Evolutionary conservation across 1,140 invertebrate species (phyloP).

Genomic region (Philotrypesis tridentata): DNA sequence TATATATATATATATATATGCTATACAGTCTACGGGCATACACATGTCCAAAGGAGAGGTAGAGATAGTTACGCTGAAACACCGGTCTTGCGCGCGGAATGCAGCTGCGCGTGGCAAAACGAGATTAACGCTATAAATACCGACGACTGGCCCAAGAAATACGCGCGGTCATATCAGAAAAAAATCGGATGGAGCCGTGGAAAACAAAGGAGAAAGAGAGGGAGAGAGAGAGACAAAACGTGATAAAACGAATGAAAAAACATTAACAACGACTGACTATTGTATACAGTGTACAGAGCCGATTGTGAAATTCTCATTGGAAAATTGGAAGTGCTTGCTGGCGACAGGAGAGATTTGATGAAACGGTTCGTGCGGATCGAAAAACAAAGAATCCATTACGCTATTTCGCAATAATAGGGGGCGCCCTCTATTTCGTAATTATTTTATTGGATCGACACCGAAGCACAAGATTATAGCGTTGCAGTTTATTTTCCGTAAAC

Average conservation of each 20-base stretch:
- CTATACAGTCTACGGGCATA: no score
- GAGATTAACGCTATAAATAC: constrained; percentile 68
- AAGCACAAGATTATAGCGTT: neutral
- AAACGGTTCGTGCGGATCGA: neutral
- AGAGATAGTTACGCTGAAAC: constrained; percentile 10
- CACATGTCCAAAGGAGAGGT: constrained; percentile 13
- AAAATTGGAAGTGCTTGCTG: neutral
- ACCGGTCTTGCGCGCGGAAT: constrained; percentile 52
- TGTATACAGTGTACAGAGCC: no score
- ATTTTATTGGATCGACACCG: neutral
- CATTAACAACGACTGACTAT: neutral
- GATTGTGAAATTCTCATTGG: neutral
- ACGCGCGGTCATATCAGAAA: neutral
- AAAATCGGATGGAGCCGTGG: neutral
- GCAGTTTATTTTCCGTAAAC: no score
- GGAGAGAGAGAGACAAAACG: neutral
- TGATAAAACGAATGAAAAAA: neutral
- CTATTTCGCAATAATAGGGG: no score
- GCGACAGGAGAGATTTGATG: neutral
- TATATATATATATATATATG: neutral
- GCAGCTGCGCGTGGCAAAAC: constrained; percentile 60
- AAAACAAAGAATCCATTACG: no score
- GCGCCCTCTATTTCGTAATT: neutral
- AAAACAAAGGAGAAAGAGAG: neutral
- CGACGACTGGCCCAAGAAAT: constrained; percentile 41